These are phyloP conservation scores for Conopomorpha cramerella DNA, from an alignment of 1,140 invertebrate species.

Conservation along the genomic window DNA sequence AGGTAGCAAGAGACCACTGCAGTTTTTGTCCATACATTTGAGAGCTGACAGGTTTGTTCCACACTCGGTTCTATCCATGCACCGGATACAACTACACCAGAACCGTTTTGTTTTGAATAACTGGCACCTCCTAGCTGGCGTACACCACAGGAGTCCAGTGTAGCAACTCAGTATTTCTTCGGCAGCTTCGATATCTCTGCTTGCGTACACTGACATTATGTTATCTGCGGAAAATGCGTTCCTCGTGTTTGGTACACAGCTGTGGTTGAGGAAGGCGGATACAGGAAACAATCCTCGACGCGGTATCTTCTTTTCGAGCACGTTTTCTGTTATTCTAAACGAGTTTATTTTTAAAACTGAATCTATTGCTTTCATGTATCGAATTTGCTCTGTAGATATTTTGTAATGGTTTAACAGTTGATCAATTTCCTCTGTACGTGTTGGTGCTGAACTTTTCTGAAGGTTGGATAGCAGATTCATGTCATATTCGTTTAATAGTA, in stretches of 20 bases:
- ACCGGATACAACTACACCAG: slow-evolving; percentile 70
- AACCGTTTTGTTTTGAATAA: slow-evolving; percentile 74
- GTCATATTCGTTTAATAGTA: slow-evolving; percentile 57
- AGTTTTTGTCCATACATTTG: slow-evolving; percentile 51
- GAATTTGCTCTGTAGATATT: slow-evolving; percentile 56
- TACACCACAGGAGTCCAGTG: slow-evolving; percentile 74
- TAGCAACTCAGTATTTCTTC: slow-evolving; percentile 76
- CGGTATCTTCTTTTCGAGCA: slow-evolving; percentile 34
- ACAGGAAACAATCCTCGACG: slow-evolving; percentile 73
- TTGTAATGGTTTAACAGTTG: slow-evolving; percentile 53
- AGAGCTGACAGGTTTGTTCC: slow-evolving; percentile 47
- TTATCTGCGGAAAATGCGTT: slow-evolving; percentile 65
- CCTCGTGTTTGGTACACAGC: slow-evolving; percentile 74
- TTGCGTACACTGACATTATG: slow-evolving; percentile 66
- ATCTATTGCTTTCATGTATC: slow-evolving; percentile 63
- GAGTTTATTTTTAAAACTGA: slow-evolving; percentile 72
- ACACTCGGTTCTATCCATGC: slow-evolving; percentile 67
- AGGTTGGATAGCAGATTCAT: slow-evolving; percentile 57
- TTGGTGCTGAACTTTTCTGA: slow-evolving; percentile 52
- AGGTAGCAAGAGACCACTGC: slow-evolving; percentile 43
- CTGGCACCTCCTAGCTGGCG: slow-evolving; percentile 65
- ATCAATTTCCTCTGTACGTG: slow-evolving; percentile 60
- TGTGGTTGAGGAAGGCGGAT: slow-evolving; percentile 75
- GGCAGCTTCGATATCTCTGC: slow-evolving; percentile 64
- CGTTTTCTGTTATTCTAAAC: slow-evolving; percentile 64